phyloP scores from a whole-genome alignment of 2,797 vertebrate genomes.

The Acanthurus lineatus region DNA sequence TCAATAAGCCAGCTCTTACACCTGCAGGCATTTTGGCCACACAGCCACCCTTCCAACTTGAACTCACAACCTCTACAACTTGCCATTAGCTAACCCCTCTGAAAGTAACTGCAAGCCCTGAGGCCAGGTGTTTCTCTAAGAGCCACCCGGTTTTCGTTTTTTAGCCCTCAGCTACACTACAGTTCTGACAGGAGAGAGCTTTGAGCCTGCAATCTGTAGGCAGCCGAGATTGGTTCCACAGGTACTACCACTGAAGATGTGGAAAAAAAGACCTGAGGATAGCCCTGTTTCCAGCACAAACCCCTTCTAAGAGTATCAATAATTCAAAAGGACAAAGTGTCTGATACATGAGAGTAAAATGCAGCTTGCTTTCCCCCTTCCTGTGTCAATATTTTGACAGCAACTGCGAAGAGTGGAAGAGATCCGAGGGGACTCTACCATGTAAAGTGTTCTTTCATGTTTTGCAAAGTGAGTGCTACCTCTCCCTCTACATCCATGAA shows the following conservation, averaged over 20 bases:
- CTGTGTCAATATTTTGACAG: conserved; percentile 80
- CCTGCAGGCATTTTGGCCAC: conserved; percentile 40
- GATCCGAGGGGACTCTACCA: conserved; percentile 67
- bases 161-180: conserved; percentile 57
- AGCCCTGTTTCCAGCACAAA: conserved; percentile 49
- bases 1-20: conserved; percentile 20
- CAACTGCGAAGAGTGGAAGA: conserved; percentile 54
- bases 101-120: conserved; percentile 46
- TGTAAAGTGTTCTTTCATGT: conserved; percentile 82
- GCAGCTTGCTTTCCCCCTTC: conserved; percentile 55
- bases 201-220: conserved; percentile 51
- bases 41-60: conserved; percentile 46
- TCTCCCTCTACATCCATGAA: conserved; percentile 70
- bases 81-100: conserved; percentile 63
- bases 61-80: conserved; percentile 56
- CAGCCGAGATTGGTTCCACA: conserved; percentile 61
- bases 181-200: conserved; percentile 57
- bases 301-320: conserved; percentile 65
- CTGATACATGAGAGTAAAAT: conserved; percentile 69
- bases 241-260: conserved; percentile 49
- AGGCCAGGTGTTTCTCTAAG: conserved; percentile 64
- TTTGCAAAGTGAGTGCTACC: conserved; percentile 70
- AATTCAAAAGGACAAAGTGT: conserved; percentile 79
- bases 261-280: conserved; percentile 57
- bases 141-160: conserved; percentile 47